Percentiles rank a stretch among this genome's conserved stretches.
These are phyloP conservation scores for Sclerodermus sp. DNA, from an alignment of 2,888 invertebrate species.

Conservation along the genomic window DNA sequence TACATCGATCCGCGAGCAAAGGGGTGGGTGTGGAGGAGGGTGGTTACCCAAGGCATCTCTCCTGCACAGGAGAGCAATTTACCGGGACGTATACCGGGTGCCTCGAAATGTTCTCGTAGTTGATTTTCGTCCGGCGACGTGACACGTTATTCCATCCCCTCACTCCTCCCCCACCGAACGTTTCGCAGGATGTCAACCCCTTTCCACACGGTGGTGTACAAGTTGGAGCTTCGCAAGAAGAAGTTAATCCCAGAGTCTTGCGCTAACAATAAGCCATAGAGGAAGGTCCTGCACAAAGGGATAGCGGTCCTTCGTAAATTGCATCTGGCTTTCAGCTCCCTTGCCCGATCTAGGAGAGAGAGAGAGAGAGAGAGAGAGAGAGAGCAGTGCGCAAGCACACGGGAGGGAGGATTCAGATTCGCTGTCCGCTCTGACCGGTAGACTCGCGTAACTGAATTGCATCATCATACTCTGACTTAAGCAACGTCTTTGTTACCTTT, in stretches of 20 bases:
- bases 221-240: conserved; percentile 20
- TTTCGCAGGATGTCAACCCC: conserved; percentile 5
- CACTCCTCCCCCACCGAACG: conserved; percentile 3
- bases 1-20: too few relatives aligned
- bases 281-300: conserved; percentile 21
- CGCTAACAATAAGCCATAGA: not conserved
- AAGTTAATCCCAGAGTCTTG: conserved; percentile 29
- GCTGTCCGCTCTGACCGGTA: conserved; percentile 15
- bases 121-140: not conserved
- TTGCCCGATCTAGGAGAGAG: too few relatives aligned
- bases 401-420: too few relatives aligned
- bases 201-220: too few relatives aligned
- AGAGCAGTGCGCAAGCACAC: too few relatives aligned
- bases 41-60: too few relatives aligned
- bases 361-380: too few relatives aligned
- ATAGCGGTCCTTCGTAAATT: conserved; percentile 23
- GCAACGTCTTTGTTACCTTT: too few relatives aligned
- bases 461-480: too few relatives aligned
- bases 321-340: conserved; percentile 23
- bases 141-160: not conserved
- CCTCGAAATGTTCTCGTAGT: not conserved
- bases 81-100: not conserved
- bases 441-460: conserved; percentile 7
- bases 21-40: too few relatives aligned
- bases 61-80: not conserved